A percentile compares a stretch with the other conserved stretches of the same genome.
phyloP scores from a whole-genome alignment of 1,140 invertebrate species.

The Cheumatopsyche charites region DNA sequence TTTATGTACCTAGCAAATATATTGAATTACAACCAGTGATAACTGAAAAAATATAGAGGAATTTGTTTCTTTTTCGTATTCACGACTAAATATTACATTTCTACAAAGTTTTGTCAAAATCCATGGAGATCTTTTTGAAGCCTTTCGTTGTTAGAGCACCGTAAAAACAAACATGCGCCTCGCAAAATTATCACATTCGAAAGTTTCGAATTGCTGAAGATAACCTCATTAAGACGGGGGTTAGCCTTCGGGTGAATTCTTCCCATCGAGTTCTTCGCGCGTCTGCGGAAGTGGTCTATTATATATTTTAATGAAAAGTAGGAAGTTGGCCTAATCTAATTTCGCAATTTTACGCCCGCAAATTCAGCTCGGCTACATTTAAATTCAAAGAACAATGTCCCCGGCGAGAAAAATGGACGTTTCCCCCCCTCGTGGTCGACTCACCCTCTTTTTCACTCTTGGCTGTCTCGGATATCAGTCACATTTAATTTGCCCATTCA shows the following conservation, averaged over 20 bases:
- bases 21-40: no score
- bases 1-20: no score
- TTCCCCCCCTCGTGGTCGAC: neutral
- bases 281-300: slow-evolving; percentile 44
- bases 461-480: slow-evolving; percentile 38
- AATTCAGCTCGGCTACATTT: slow-evolving; percentile 48
- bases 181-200: slow-evolving; percentile 48
- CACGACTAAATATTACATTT: no score
- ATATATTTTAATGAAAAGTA: slow-evolving; percentile 50
- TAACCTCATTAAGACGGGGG: slow-evolving; percentile 47
- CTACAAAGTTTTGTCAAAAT: no score
- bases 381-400: slow-evolving; percentile 48
- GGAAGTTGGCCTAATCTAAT: slow-evolving; percentile 49
- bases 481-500: slow-evolving; percentile 43
- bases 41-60: no score
- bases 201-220: slow-evolving; percentile 49
- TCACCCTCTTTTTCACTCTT: slow-evolving; percentile 10
- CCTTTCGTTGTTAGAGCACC: no score
- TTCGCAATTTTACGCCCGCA: slow-evolving; percentile 46
- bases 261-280: neutral
- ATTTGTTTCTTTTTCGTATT: no score
- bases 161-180: slow-evolving; percentile 48
- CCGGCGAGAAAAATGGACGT: slow-evolving; percentile 37
- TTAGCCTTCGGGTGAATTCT: neutral
- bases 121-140: no score